These are phyloP conservation scores for Stegophylla sp. DNA, from an alignment of 2,888 invertebrate genomes.

Conservation along the genomic window DNA sequence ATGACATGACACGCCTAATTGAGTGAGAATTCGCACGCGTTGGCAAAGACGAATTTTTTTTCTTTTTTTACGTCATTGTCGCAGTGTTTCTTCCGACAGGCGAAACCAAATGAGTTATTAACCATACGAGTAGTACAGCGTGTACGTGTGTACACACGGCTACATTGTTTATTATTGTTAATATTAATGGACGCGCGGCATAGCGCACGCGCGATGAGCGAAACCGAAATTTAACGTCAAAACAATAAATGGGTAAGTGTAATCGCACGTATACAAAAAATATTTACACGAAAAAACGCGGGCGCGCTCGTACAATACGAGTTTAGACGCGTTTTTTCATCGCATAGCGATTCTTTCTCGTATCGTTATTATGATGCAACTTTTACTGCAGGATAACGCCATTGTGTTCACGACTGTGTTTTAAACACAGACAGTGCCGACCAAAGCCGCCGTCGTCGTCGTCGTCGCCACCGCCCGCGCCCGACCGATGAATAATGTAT, in stretches of 20 bases:
- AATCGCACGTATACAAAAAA: not conserved
- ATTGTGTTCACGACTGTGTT: not conserved
- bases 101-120: not conserved
- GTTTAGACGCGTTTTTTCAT: too few species aligned
- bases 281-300: not conserved
- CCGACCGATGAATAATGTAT: not conserved
- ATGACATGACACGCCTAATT: conserved; percentile 47
- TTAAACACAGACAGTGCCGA: not conserved
- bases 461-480: not conserved
- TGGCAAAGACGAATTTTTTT: not conserved
- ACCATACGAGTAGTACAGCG: not conserved
- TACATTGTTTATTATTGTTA: too few species aligned
- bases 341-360: too few species aligned
- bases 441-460: not conserved
- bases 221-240: too few species aligned
- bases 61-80: conserved; percentile 10
- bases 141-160: not conserved
- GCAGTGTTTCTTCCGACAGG: conserved; percentile 11
- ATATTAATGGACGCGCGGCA: too few species aligned
- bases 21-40: conserved; percentile 41
- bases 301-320: too few species aligned
- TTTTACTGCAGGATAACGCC: not conserved
- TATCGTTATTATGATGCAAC: too few species aligned
- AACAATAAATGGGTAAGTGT: too few species aligned
- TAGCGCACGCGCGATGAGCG: too few species aligned